Evolutionary conservation across 2,797 vertebrate species (phyloP).

Genomic region (Sebastes hubbsi): DNA sequence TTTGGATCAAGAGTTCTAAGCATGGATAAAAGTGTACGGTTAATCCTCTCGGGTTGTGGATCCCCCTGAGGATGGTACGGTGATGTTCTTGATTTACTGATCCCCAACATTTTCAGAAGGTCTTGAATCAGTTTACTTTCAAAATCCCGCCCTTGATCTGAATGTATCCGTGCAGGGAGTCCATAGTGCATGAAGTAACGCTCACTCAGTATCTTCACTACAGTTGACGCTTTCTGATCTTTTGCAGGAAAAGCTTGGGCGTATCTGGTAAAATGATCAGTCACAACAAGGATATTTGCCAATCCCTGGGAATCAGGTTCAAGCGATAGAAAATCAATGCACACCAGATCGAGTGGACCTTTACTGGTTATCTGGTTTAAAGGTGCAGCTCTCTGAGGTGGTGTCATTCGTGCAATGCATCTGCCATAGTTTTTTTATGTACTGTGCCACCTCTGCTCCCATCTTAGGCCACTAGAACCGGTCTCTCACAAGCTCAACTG

Average conservation of each 20-base stretch:
- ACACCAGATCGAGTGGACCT: background rate
- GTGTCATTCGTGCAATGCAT: background rate
- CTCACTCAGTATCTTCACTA: background rate
- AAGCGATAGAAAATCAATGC: background rate
- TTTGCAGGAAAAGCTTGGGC: background rate
- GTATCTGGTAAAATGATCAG: background rate
- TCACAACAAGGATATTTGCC: background rate
- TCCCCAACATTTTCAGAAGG: background rate
- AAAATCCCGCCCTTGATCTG: background rate
- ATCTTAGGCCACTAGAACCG: background rate
- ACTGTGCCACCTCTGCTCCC: background rate
- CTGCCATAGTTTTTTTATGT: background rate
- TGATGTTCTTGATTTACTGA: background rate
- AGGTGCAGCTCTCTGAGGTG: background rate
- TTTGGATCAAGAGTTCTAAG: background rate
- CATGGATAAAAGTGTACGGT: background rate
- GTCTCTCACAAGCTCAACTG: background rate
- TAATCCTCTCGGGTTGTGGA: background rate
- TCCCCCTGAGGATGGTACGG: background rate
- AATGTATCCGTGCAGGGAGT: background rate
- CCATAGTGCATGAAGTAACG: slow-evolving; percentile 5
- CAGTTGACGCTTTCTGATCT: background rate
- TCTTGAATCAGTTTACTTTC: background rate
- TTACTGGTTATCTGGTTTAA: background rate
- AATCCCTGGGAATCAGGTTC: background rate